Evolutionary conservation across 2,888 invertebrate genomes (phyloP), one percentile per base, ranked within the genome.

Genomic region (Dascillus cervinus): DNA sequence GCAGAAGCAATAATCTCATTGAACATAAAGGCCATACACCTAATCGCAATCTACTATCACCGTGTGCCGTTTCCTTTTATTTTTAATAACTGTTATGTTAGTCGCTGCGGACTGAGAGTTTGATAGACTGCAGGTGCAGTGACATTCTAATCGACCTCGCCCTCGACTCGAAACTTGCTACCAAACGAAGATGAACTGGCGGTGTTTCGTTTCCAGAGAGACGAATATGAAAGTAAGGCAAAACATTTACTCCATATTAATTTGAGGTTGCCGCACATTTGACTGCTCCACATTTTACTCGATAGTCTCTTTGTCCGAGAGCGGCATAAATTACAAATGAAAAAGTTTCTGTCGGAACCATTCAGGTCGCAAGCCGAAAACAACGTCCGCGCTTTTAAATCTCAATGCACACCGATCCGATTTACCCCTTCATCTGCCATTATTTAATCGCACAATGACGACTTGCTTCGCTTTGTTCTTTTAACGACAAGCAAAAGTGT

Each of bases 151-250:
- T 13, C 24, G 30, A 23, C 35, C 31, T 26, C 20, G 11, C 13
- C 22, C 22, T 8, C 22, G 25, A 29, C 34, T 41, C 47, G 37
- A 45, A 41, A 44, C 44, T 47, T 39, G 28, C 31, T 41, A 33
- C 38, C 41, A 13, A 26, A 21, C 30, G 26, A 24, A 29, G 37
- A 37, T 35, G 8, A 40, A 41, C 45, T 39, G 41, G 30, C 33
- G 17, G 36, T 35, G 46, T 43, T 46, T 43, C 43, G 40, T 40
- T 29, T 26, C 37, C 46, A 44, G 56, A 49, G 50, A 48, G 44
- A 44, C 34, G 40, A 47, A 38, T 46, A 55, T 47, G 62, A 63
- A 63, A 63, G 62, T 60, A 58, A 50, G 55, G 50, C 52, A 54
- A 52, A 53, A 53, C 47, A 52, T 53, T 49, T 50, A 56, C 49